Conservation (phyloP, 1,140 invertebrate species). For the Drosophila bocki region DNA sequence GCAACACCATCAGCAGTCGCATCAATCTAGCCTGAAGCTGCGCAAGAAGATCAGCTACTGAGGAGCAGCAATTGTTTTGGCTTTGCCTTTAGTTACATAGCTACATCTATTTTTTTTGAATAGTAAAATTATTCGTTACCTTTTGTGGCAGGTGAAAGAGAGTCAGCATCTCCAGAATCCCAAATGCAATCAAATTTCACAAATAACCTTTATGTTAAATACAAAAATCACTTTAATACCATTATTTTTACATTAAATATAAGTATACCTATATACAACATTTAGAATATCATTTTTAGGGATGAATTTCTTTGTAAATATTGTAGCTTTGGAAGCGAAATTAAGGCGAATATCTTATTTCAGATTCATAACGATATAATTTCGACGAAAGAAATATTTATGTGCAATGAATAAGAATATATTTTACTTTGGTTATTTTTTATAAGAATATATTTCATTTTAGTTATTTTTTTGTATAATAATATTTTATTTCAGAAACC, state of each 20-base stretch:
- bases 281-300: constrained; percentile 1
- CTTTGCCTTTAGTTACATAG: constrained; percentile 1
- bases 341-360: not conserved
- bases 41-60: constrained; percentile 84
- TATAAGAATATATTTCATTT: no score
- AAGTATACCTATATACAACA: not conserved
- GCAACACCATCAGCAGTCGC: constrained; percentile 40
- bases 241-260: constrained; percentile 6
- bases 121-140: constrained; percentile 32
- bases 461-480: no score
- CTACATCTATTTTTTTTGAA: constrained; percentile 14
- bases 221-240: constrained; percentile 2
- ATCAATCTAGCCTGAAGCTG: constrained; percentile 64
- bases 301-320: constrained; percentile 6
- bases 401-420: constrained; percentile 3
- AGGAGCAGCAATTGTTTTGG: constrained; percentile 26
- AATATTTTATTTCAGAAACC: no score
- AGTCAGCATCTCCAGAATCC: not conserved
- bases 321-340: not conserved
- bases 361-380: not conserved
- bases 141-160: constrained; percentile 8
- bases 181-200: constrained; percentile 25
- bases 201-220: not conserved
- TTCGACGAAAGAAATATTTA: not conserved
- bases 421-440: not conserved